These are phyloP conservation scores for Xenopus tropicalis DNA, from an alignment of 2,113 vertebrate species.

Conservation along the genomic window UCB_Xtro_10.0 CM004443.2:153578501-153579000, in stretches of 20 bases:
- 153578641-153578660: slow-evolving; percentile 88
- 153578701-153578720: slow-evolving; percentile 89
- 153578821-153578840: not conserved
- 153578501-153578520: too few species aligned
- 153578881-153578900: slow-evolving; percentile 90
- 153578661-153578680: slow-evolving; percentile 87
- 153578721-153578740: slow-evolving; percentile 88
- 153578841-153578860: not conserved
- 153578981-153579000: slow-evolving; percentile 87
- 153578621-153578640: slow-evolving; percentile 87
- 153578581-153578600: slow-evolving; percentile 87
- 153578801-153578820: not conserved
- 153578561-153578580: slow-evolving; percentile 64
- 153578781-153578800: not conserved
- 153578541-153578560: too few species aligned
- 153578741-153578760: slow-evolving; percentile 90
- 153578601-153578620: slow-evolving; percentile 89
- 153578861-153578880: slow-evolving; percentile 81
- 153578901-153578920: slow-evolving; percentile 88
- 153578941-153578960: slow-evolving; percentile 93
- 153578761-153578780: slow-evolving; percentile 53
- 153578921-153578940: slow-evolving; percentile 85
- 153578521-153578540: too few species aligned
- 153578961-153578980: slow-evolving; percentile 86
- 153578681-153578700: slow-evolving; percentile 85